Conservation (phyloP, 2,797 vertebrate genomes). For the Salmo trutta region DNA sequence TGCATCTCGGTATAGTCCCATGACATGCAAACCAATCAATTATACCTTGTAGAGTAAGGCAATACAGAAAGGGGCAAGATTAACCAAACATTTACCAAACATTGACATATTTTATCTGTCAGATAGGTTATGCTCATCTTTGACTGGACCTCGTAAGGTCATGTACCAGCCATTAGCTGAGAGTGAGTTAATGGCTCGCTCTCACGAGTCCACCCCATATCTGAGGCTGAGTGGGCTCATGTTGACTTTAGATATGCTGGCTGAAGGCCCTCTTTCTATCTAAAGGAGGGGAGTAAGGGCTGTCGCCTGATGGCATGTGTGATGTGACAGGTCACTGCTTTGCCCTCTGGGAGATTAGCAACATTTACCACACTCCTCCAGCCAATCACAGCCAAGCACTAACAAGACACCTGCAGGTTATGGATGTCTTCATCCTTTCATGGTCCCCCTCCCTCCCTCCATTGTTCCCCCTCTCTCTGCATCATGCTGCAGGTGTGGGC, state of each 20-base stretch:
- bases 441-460: constrained; percentile 37
- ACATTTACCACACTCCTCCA: constrained; percentile 28
- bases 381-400: constrained; percentile 47
- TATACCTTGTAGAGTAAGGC: not conserved
- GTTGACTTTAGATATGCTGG: not conserved
- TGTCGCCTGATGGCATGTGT: constrained; percentile 8
- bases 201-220: not conserved
- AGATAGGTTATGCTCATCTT: not conserved
- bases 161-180: not conserved
- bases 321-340: constrained; percentile 40
- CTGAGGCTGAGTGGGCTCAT: not conserved
- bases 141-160: not conserved
- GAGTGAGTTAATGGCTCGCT: not conserved
- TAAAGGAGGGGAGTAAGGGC: not conserved
- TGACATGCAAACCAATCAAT: not conserved
- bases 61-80: not conserved
- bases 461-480: constrained; percentile 38
- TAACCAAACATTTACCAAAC: not conserved
- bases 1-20: not conserved
- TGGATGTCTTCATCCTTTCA: constrained; percentile 47
- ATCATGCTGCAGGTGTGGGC: constrained; percentile 71
- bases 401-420: constrained; percentile 57
- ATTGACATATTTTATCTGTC: not conserved
- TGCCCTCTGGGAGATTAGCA: constrained; percentile 45
- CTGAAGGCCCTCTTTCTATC: not conserved